Evolutionary conservation across 2,888 invertebrate genomes (phyloP).

Genomic region (Pristionchus maxplancki): DNA sequence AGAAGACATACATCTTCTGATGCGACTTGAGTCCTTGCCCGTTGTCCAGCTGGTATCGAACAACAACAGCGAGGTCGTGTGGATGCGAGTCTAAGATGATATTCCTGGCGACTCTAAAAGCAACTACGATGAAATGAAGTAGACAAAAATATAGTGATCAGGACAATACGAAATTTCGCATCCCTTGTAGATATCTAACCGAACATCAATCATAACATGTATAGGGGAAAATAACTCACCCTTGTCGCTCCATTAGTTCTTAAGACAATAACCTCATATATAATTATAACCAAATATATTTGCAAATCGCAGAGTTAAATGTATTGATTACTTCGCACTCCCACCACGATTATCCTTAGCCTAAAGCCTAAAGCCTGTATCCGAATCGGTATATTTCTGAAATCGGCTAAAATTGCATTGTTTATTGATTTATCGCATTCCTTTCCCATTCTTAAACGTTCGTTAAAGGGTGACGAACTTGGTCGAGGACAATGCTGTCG

Average conservation of each 20-base stretch:
- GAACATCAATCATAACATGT: not conserved
- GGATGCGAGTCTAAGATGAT: conserved; percentile 89
- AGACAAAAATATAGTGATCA: not conserved
- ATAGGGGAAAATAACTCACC: not conserved
- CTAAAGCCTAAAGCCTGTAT: not conserved
- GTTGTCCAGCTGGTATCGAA: conserved; percentile 85
- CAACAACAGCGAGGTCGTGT: conserved; percentile 88
- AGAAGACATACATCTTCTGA: conserved; percentile 60
- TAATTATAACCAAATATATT: not conserved
- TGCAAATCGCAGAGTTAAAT: not conserved
- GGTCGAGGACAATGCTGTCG: conserved; percentile 42
- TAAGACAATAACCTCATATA: not conserved
- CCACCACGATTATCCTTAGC: not conserved
- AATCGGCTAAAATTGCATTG: not conserved
- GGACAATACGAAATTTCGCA: too few relatives aligned
- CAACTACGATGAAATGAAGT: not conserved
- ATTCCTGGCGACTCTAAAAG: conserved; percentile 51
- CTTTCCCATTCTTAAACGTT: not conserved
- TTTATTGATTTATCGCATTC: not conserved
- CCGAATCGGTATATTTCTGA: not conserved
- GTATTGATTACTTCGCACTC: not conserved
- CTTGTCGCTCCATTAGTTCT: not conserved
- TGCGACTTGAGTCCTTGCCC: conserved; percentile 50
- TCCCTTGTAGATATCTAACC: too few relatives aligned
- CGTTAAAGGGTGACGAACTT: conserved; percentile 47